phyloP scores from a whole-genome alignment of 2,888 invertebrate species.

The Gastracanthus pulcherrimus region DNA sequence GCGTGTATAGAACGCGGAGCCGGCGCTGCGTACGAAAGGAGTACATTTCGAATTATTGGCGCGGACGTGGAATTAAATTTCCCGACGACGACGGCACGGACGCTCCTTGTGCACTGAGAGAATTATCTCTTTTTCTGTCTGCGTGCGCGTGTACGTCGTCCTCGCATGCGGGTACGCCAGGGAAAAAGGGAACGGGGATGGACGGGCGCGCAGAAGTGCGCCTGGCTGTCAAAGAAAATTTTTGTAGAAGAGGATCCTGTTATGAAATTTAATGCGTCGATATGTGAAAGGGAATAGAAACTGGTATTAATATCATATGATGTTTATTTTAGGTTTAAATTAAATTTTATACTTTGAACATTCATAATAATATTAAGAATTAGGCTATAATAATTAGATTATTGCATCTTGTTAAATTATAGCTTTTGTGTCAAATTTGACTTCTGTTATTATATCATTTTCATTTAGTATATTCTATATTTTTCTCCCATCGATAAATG shows the following conservation, averaged over 20 bases:
- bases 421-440: too few relatives aligned
- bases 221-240: background rate
- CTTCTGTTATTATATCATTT: too few relatives aligned
- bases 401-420: too few relatives aligned
- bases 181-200: background rate
- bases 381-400: too few relatives aligned
- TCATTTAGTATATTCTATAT: too few relatives aligned
- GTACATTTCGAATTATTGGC: constrained; percentile 71
- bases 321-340: background rate
- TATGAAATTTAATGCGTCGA: constrained; percentile 19
- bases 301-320: background rate
- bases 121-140: constrained; percentile 48
- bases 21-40: constrained; percentile 26
- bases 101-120: background rate
- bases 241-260: background rate
- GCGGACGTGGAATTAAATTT: constrained; percentile 74
- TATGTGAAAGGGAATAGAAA: background rate
- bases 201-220: background rate
- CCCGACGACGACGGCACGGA: constrained; percentile 59
- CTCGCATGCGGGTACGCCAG: too few relatives aligned
- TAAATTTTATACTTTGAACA: too few relatives aligned
- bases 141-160: background rate
- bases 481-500: too few relatives aligned
- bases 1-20: background rate
- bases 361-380: too few relatives aligned